Conservation (phyloP, 2,888 invertebrate genomes). For the Gymnocheta viridis region DNA sequence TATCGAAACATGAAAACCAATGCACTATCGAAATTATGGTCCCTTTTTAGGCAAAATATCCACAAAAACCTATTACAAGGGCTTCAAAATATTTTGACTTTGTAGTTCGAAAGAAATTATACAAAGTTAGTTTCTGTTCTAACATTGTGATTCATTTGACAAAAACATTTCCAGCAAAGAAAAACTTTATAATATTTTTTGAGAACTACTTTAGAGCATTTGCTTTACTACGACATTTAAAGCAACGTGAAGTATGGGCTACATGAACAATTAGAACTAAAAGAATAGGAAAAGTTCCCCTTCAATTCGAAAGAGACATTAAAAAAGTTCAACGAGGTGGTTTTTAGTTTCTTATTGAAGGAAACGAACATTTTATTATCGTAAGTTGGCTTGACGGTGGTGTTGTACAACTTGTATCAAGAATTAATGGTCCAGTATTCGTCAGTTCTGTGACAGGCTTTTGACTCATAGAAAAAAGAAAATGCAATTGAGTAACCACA, state of each 20-base stretch:
- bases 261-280: conserved; percentile 29
- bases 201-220: conserved; percentile 31
- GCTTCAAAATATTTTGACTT: conserved; percentile 14
- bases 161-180: conserved; percentile 35
- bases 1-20: conserved; percentile 1
- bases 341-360: too few species aligned
- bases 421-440: conserved; percentile 1
- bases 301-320: conserved; percentile 3
- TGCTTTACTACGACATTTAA: background rate
- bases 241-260: conserved; percentile 5
- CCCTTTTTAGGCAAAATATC: conserved; percentile 30
- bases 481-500: conserved; percentile 1
- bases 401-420: conserved; percentile 9
- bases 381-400: conserved; percentile 36
- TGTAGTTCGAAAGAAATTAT: background rate
- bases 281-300: background rate
- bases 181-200: conserved; percentile 34
- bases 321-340: too few species aligned
- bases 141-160: conserved; percentile 40
- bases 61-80: conserved; percentile 19
- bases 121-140: too few species aligned
- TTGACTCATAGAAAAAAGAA: conserved; percentile 10
- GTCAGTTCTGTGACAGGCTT: conserved; percentile 5
- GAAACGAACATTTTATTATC: conserved; percentile 11
- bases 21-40: conserved; percentile 1